These are phyloP conservation scores for Lamprotornis superbus DNA, from an alignment of 2,113 vertebrate genomes.

Conservation along the genomic window DNA sequence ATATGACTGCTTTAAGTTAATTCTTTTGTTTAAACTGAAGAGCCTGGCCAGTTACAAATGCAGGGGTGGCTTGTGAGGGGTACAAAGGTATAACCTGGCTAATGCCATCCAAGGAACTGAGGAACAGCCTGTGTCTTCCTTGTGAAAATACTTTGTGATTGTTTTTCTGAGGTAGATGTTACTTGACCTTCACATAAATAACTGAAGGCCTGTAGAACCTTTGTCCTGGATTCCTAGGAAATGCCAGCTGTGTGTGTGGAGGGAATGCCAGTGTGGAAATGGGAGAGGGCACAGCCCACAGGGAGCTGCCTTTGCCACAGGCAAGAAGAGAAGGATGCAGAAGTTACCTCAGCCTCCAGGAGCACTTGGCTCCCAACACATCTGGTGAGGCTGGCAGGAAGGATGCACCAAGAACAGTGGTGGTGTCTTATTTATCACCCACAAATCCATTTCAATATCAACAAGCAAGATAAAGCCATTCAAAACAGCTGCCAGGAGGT, in stretches of 20 bases:
- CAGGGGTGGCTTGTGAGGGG: neutral
- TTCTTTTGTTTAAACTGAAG: neutral
- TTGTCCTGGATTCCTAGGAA: neutral
- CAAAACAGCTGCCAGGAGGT: neutral
- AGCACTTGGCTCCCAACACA: neutral
- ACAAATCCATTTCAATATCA: neutral
- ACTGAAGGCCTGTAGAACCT: neutral
- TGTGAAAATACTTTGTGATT: neutral
- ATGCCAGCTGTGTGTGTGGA: too few species aligned
- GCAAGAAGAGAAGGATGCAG: neutral
- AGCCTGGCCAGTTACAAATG: neutral
- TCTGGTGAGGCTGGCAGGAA: neutral
- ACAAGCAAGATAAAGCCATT: neutral
- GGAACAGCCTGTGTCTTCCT: neutral
- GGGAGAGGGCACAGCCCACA: neutral
- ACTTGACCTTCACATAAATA: neutral
- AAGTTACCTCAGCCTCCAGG: neutral
- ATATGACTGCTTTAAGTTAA: neutral
- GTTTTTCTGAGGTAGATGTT: neutral
- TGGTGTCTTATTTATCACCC: neutral
- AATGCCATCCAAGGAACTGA: neutral
- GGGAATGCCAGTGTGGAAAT: neutral
- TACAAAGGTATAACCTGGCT: neutral
- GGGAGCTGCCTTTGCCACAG: neutral
- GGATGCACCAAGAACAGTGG: neutral